phyloP scores from a whole-genome alignment of 30 jellyfish, hydroid and myxozoan genomes.

The Pseudorhiza aurosa region DNA sequence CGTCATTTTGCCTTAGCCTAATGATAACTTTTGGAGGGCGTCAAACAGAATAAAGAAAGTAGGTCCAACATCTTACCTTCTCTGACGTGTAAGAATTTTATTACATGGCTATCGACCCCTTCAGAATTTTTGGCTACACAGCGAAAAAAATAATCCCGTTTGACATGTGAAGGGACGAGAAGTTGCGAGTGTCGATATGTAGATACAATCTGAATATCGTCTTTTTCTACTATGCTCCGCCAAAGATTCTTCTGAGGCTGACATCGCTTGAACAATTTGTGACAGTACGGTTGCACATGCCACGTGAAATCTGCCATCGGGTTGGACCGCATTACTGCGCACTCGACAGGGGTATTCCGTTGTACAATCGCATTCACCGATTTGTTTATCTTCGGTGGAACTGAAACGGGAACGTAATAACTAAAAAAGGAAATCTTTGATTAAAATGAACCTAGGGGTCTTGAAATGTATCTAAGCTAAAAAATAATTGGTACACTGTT shows the following conservation, averaged over 20 bases:
- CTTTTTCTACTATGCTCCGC: not conserved
- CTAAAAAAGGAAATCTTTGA: too few species aligned
- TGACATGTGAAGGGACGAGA: not conserved
- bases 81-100: constrained; percentile 23
- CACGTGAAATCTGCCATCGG: constrained; percentile 51
- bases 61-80: constrained; percentile 13
- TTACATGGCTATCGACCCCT: constrained; percentile 27
- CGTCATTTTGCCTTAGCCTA: too few species aligned
- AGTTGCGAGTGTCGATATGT: constrained; percentile 6
- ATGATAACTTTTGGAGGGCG: too few species aligned
- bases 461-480: too few species aligned
- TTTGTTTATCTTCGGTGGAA: constrained; percentile 28
- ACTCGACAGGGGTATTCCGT: constrained; percentile 9
- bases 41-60: too few species aligned
- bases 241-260: constrained; percentile 35
- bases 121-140: constrained; percentile 49
- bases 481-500: too few species aligned
- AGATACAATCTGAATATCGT: not conserved
- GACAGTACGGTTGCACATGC: constrained; percentile 59
- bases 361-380: constrained; percentile 13
- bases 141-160: constrained; percentile 39
- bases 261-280: constrained; percentile 9
- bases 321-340: constrained; percentile 33
- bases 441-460: not conserved
- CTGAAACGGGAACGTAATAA: constrained; percentile 7